These are phyloP conservation scores for Gobio occitaniae DNA, from an alignment of 2,797 vertebrate species.

Conservation along the genomic window DNA sequence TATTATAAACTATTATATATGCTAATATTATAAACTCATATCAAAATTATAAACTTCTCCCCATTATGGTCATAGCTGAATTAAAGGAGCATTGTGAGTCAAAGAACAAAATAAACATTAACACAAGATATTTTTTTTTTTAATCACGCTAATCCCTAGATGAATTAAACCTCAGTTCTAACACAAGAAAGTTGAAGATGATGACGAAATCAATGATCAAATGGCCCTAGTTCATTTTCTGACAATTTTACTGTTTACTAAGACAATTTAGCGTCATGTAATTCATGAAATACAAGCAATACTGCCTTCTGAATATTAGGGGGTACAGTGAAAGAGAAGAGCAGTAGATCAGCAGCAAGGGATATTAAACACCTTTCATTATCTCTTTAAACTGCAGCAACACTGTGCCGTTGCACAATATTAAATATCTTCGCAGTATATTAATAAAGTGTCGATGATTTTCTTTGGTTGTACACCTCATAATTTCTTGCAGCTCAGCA, in stretches of 20 bases:
- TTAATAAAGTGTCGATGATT: neutral
- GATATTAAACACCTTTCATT: conserved; percentile 13
- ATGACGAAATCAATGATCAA: conserved; percentile 50
- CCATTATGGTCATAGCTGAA: neutral
- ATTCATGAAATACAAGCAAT: conserved; percentile 13
- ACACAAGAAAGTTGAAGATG: conserved; percentile 45
- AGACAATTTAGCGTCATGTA: conserved; percentile 22
- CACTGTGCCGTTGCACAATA: neutral
- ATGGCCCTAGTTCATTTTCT: conserved; percentile 27
- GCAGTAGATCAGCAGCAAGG: neutral
- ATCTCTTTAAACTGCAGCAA: conserved; percentile 4
- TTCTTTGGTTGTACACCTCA: neutral
- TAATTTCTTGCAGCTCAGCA: conserved; percentile 1
- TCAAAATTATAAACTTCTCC: neutral
- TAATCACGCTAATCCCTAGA: neutral
- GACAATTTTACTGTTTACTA: conserved; percentile 20
- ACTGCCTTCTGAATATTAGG: neutral
- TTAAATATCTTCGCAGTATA: conserved; percentile 12
- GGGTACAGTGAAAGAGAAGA: neutral
- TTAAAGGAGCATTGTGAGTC: neutral
- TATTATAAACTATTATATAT: neutral
- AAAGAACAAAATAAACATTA: neutral
- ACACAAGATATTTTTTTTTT: neutral
- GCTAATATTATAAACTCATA: neutral
- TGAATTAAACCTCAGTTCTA: conserved; percentile 1